Percentiles rank a stretch among this genome's conserved stretches.
Evolutionary conservation across 2,113 vertebrate species (phyloP).

Genomic region (Pluvianellus socialis): DNA sequence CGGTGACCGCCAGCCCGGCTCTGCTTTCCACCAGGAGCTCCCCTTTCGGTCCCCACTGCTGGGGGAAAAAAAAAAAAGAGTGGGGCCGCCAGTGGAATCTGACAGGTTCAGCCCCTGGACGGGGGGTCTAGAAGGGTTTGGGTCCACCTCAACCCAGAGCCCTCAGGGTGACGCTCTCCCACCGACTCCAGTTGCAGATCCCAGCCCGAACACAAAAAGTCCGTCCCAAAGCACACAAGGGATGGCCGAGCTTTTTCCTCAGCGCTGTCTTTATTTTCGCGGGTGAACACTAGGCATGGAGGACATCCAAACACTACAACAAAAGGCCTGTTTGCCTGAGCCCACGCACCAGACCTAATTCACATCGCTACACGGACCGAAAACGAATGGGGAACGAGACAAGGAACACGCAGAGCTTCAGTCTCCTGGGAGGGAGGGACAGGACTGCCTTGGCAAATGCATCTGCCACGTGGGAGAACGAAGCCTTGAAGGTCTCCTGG

Average conservation of each 20-base stretch:
- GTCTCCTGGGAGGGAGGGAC: neutral
- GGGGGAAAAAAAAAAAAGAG: neutral
- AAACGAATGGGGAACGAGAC: neutral
- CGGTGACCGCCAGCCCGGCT: neutral
- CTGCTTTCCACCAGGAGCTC: neutral
- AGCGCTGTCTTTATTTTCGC: constrained; percentile 54
- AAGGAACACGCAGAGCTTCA: neutral
- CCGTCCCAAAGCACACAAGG: neutral
- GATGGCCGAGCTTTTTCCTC: neutral
- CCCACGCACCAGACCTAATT: neutral
- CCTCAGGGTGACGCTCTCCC: neutral
- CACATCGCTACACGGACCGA: neutral
- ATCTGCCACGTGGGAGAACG: neutral
- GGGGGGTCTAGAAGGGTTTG: fast-evolving
- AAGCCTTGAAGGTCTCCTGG: neutral
- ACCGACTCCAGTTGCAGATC: fast-evolving
- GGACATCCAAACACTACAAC: neutral
- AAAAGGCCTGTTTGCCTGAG: neutral
- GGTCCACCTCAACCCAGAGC: neutral
- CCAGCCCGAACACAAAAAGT: neutral
- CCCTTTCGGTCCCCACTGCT: neutral
- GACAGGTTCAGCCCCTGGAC: neutral
- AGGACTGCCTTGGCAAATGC: neutral
- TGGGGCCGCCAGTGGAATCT: neutral
- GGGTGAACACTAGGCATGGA: neutral